Percentiles rank a stretch among this genome's conserved stretches.
These are phyloP conservation scores for Diarsia mendica DNA, from an alignment of 2,888 invertebrate genomes.

Conservation along the genomic window DNA sequence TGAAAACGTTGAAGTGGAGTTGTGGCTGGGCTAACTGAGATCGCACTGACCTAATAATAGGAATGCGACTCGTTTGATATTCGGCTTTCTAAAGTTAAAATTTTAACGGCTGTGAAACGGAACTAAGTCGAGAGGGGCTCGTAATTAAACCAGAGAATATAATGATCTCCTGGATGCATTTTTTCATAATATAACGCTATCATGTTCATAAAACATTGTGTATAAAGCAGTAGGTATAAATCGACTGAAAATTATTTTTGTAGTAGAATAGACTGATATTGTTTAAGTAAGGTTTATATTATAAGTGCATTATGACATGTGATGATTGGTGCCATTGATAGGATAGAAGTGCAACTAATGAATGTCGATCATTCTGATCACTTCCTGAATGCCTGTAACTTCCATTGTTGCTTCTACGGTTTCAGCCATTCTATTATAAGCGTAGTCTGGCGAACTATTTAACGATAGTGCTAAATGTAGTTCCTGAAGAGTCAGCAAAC, in stretches of 20 bases:
- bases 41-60: constrained; percentile 24
- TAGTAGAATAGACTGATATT: constrained; percentile 90
- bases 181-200: constrained; percentile 69
- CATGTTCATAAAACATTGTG: constrained; percentile 79
- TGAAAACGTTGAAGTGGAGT: constrained; percentile 95
- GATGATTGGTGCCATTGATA: constrained; percentile 90
- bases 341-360: constrained; percentile 85
- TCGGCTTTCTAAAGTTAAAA: constrained; percentile 68
- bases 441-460: constrained; percentile 25
- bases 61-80: constrained; percentile 47
- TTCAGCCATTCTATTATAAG: constrained; percentile 52
- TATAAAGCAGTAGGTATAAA: constrained; percentile 86
- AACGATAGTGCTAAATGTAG: constrained; percentile 16
- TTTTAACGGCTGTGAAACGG: constrained; percentile 79
- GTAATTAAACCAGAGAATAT: constrained; percentile 71
- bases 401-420: constrained; percentile 85
- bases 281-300: constrained; percentile 81
- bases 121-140: constrained; percentile 71
- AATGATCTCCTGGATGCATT: constrained; percentile 87
- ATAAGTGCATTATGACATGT: constrained; percentile 89
- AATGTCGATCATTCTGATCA: constrained; percentile 79
- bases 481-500: constrained; percentile 3
- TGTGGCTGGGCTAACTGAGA: constrained; percentile 88
- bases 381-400: constrained; percentile 84
- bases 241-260: constrained; percentile 90